Base-by-base conservation (phyloP, 35 echinoderm and acorn worm species). In the Apostichopus californicus region DNA sequence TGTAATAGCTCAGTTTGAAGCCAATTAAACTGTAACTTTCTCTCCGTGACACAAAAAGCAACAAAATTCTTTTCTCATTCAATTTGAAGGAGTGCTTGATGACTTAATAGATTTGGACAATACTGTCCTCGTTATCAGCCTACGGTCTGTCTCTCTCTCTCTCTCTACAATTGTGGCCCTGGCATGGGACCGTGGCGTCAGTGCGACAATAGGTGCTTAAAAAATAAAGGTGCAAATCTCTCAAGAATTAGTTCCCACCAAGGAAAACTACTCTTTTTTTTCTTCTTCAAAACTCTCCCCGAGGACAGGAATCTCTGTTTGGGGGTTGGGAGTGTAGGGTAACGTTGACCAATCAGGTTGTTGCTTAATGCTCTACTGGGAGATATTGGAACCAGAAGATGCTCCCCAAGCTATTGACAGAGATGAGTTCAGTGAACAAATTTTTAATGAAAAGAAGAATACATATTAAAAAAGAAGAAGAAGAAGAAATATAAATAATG, bases 371-470 rank as follows among this genome's bases (percentile, higher is more conserved):
- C 23, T 1, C 57, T 59, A 85, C 57, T 8, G 55, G 55, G 22
- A 21, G 57, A 85, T 18, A 58, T 21, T n/a, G 10, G 57, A 23
- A 85, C 54, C 56, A 5, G 17, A 22, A 57, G 54, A 85, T 22
- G 17, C 54, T 85, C 55, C 55, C 20, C 17, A 14, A 85, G 81
- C 81, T 85, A 85, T 85, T 85, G 81, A 85, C 57, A 59, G 14
- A 85, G 81, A 85, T 85, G 55, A 85, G 81, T 55, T 85, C 9
- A 18, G 1, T 54, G 81, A 85, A 24, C 54, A 56, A 85, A 85
- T 85, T 84, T 84, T 58, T 6, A 20, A 57, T 58, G 54, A n/a
- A 53, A 81, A 1, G 6, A 85, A 24, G 21, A 85, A 15, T n/a
- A n/a, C n/a, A n/a, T n/a, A n/a, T n/a, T n/a, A n/a, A n/a, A n/a